phyloP scores from a whole-genome alignment of 92 coral and sea anemone species.

The Chrysogorgia sp. region DNA sequence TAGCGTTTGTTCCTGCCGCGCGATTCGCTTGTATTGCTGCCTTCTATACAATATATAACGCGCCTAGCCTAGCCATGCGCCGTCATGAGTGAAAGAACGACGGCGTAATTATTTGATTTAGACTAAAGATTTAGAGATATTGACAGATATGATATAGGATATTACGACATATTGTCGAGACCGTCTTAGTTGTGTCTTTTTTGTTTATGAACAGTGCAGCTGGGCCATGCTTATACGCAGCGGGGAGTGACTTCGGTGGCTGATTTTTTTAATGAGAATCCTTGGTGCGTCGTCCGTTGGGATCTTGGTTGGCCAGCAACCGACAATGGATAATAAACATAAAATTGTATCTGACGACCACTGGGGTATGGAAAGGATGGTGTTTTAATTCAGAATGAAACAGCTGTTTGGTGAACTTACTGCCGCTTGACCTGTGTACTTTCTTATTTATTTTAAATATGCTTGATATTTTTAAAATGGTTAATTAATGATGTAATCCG shows the following conservation, averaged over 20 bases:
- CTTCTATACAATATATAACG: constrained; percentile 1
- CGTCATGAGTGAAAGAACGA: background rate
- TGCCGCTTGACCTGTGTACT: constrained; percentile 13
- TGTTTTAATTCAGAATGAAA: background rate
- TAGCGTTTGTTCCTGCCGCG: constrained; percentile 45
- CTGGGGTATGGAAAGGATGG: no score
- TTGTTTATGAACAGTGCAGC: constrained; percentile 47
- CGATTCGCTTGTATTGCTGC: constrained; percentile 20
- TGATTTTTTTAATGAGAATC: constrained; percentile 21
- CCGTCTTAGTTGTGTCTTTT: constrained; percentile 23
- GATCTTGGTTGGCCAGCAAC: constrained; percentile 19
- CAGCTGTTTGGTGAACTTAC: constrained; percentile 13
- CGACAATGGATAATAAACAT: constrained; percentile 31
- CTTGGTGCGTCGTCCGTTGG: constrained; percentile 25
- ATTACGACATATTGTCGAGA: constrained; percentile 17
- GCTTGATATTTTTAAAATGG: constrained; percentile 13
- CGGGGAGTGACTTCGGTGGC: constrained; percentile 45
- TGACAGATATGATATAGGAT: constrained; percentile 3
- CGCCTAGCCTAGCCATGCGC: background rate
- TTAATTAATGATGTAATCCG: constrained; percentile 25
- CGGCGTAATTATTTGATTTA: background rate
- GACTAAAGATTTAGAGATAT: background rate
- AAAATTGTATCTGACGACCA: background rate
- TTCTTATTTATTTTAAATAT: constrained; percentile 16
- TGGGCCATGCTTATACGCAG: constrained; percentile 39